A percentile compares a stretch with the other conserved stretches of the same genome.
Conservation (phyloP, 2,797 vertebrate species). For the Molossus alvarezi region DNA sequence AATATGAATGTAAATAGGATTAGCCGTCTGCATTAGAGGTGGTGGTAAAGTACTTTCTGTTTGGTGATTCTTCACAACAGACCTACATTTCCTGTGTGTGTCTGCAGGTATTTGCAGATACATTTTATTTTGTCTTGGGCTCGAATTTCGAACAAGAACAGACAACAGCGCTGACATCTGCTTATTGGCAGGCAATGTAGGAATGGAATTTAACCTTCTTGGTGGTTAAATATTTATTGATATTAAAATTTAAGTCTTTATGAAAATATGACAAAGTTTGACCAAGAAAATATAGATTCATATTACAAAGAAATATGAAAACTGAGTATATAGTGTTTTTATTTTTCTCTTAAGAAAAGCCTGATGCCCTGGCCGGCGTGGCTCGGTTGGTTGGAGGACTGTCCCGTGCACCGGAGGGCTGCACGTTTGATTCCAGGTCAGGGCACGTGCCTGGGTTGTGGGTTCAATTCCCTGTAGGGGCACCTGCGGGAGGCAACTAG, state of each 20-base stretch:
- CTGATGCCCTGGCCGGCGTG: neutral
- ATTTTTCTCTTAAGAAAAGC: neutral
- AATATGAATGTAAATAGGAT: conserved; percentile 99
- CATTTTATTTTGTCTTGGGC: conserved; percentile 73
- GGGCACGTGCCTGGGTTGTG: too few relatives aligned
- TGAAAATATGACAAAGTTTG: conserved; percentile 23
- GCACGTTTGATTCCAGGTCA: neutral
- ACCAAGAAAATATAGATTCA: conserved; percentile 38
- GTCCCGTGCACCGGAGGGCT: neutral
- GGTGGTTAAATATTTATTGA: conserved; percentile 60
- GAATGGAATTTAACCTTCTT: conserved; percentile 73
- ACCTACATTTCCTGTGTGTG: conserved; percentile 75
- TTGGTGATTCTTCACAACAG: conserved; percentile 91
- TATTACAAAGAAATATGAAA: conserved; percentile 41
- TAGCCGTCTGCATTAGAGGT: conserved; percentile 94
- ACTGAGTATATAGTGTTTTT: neutral
- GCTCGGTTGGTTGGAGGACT: neutral
- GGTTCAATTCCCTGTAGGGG: neutral
- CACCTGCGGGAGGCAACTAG: neutral
- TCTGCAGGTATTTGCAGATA: conserved; percentile 81
- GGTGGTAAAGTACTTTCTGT: conserved; percentile 94
- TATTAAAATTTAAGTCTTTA: conserved; percentile 78
- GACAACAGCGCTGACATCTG: conserved; percentile 40
- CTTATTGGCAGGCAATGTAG: conserved; percentile 71
- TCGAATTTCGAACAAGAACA: conserved; percentile 58